These are phyloP conservation scores for Steinernema carpocapsae DNA, from an alignment of 2,888 invertebrate genomes.

Conservation along the genomic window DNA sequence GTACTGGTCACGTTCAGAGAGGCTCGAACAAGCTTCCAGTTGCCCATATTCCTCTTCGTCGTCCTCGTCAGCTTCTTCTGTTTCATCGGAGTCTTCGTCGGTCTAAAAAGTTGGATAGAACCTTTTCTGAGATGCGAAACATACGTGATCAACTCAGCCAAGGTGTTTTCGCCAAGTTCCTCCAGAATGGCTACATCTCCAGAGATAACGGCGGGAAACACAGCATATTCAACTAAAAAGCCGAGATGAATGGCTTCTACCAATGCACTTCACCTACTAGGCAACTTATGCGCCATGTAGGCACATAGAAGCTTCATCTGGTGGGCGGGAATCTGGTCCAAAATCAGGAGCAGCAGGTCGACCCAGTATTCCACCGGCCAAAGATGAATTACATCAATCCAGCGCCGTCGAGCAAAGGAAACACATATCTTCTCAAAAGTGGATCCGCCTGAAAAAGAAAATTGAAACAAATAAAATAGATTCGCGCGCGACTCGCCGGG, in stretches of 20 bases:
- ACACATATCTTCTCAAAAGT: not conserved
- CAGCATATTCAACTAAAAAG: not conserved
- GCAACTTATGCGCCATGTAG: not conserved
- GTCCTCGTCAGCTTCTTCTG: conserved; percentile 3
- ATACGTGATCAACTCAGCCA: not conserved
- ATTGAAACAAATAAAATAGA: too few species aligned
- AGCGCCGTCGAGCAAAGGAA: not conserved
- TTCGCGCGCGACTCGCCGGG: too few species aligned
- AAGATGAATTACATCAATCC: conserved; percentile 2
- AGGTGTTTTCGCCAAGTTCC: not conserved
- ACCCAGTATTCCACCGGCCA: conserved; percentile 5
- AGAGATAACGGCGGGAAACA: conserved; percentile 7
- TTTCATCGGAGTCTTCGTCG: not conserved
- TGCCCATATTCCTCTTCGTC: not conserved
- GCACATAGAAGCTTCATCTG: not conserved
- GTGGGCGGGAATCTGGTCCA: not conserved
- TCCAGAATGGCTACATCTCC: not conserved
- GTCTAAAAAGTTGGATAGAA: not conserved
- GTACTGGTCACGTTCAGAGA: conserved; percentile 9
- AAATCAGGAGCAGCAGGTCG: not conserved
- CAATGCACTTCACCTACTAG: too few species aligned
- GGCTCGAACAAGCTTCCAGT: not conserved
- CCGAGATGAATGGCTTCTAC: too few species aligned
- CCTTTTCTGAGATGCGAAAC: not conserved
- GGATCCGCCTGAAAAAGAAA: not conserved